These are phyloP conservation scores for Ephialtes manifestator DNA, from an alignment of 2,888 invertebrate genomes.

Conservation along the genomic window DNA sequence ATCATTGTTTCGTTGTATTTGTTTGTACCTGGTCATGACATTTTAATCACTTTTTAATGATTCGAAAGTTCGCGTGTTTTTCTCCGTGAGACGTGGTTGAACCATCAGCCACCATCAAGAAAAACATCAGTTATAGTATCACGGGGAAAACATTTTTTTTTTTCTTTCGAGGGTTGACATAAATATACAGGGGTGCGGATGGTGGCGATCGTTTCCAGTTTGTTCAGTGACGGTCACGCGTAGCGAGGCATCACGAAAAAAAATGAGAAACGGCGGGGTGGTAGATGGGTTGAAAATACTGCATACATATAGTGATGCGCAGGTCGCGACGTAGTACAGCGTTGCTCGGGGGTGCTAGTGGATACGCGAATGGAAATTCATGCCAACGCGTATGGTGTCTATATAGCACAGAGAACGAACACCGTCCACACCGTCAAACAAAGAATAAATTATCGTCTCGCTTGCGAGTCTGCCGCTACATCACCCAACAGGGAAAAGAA, in stretches of 20 bases:
- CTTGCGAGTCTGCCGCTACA: constrained; percentile 53
- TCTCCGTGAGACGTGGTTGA: background rate
- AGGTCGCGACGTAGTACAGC: constrained; percentile 8
- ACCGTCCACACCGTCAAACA: constrained; percentile 65
- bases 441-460: constrained; percentile 73
- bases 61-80: constrained; percentile 4
- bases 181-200: constrained; percentile 6
- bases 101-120: background rate
- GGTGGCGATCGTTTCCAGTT: constrained; percentile 31
- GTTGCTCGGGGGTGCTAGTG: constrained; percentile 56
- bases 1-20: constrained; percentile 20
- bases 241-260: constrained; percentile 34
- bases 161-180: constrained; percentile 39
- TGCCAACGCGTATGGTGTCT: constrained; percentile 32
- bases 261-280: constrained; percentile 36
- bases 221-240: constrained; percentile 33
- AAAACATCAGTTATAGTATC: constrained; percentile 48
- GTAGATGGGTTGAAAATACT: constrained; percentile 35
- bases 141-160: constrained; percentile 67
- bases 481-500: constrained; percentile 67
- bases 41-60: constrained; percentile 18
- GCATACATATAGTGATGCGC: constrained; percentile 14
- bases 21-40: background rate
- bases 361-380: constrained; percentile 69
- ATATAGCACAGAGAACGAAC: constrained; percentile 33